These are phyloP conservation scores for Tipula helvola DNA, from an alignment of 2,888 invertebrate species.

Conservation along the genomic window DNA sequence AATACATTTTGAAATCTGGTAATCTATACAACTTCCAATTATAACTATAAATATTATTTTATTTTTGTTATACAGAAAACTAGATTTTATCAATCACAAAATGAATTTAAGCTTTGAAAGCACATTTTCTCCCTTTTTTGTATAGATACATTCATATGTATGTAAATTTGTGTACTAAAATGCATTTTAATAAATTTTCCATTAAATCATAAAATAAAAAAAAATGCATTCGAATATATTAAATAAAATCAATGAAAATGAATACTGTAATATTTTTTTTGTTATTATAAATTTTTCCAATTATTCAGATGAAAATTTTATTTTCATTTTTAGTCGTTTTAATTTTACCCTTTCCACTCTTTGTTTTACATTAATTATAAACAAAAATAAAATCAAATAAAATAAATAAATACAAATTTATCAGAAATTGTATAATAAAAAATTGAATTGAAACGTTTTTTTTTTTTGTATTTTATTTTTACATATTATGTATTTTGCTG, in stretches of 20 bases:
- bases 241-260: background rate
- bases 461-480: no score
- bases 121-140: background rate
- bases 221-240: background rate
- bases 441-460: background rate
- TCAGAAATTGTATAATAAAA: background rate
- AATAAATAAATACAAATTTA: background rate
- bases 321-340: background rate
- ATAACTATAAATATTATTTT: background rate
- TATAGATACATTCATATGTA: background rate
- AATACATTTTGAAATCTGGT: no score
- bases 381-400: background rate
- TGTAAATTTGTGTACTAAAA: background rate
- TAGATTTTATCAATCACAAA: background rate
- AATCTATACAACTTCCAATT: no score
- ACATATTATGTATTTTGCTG: background rate
- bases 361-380: background rate
- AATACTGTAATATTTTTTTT: background rate
- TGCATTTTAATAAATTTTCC: background rate
- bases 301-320: background rate
- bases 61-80: no score
- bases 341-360: background rate
- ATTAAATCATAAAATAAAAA: background rate
- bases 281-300: background rate
- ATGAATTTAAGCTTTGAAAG: background rate